Evolutionary conservation across 2,113 vertebrate genomes (phyloP).

Genomic region (Odontophorus gujanensis): DNA sequence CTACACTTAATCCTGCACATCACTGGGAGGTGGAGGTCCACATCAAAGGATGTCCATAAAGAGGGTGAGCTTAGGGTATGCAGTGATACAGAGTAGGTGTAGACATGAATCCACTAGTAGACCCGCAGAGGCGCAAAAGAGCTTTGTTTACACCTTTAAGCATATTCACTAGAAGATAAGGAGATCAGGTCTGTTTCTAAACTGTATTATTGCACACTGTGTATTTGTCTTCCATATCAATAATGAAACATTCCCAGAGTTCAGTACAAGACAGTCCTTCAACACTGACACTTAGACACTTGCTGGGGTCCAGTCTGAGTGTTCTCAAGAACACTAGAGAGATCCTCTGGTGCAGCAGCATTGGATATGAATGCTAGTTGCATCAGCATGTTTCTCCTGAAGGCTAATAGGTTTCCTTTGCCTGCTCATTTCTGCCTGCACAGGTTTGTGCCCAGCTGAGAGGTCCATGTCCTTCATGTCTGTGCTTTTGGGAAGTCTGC

Average conservation of each 20-base stretch:
- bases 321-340: background rate
- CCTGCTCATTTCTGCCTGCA: background rate
- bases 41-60: background rate
- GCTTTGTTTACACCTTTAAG: background rate
- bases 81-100: background rate
- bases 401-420: background rate
- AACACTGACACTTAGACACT: background rate
- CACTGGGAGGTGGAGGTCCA: no score
- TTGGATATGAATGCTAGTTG: background rate
- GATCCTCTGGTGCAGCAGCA: background rate
- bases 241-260: background rate
- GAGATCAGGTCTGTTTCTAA: background rate
- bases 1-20: no score
- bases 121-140: background rate
- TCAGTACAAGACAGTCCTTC: background rate
- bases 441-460: background rate
- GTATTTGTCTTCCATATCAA: background rate
- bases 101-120: background rate
- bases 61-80: no score
- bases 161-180: background rate
- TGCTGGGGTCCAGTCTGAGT: background rate
- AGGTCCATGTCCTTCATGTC: background rate
- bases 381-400: background rate
- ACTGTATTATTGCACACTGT: background rate
- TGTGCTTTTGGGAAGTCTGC: no score